Evolutionary conservation across 2,888 invertebrate species (phyloP).

Genomic region (Melieria picta): DNA sequence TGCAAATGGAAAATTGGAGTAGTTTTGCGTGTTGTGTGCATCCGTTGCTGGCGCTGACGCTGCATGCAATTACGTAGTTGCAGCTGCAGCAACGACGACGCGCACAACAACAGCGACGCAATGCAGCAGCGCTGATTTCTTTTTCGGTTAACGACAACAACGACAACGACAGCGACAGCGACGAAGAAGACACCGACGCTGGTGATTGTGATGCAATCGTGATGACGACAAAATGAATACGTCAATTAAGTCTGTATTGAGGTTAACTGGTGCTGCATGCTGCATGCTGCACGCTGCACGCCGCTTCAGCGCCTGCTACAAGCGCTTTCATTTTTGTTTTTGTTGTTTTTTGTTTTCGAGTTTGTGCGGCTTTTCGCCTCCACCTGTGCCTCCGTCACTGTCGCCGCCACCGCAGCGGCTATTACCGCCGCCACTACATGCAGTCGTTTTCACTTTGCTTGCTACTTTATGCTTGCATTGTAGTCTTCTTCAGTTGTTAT

Average conservation of each 20-base stretch:
- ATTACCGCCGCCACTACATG: background rate
- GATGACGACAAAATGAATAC: conserved; percentile 46
- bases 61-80: conserved; percentile 5
- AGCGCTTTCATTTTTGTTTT: background rate
- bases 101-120: too few species aligned
- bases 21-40: conserved; percentile 27
- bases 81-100: conserved; percentile 17
- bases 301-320: background rate
- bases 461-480: conserved; percentile 5
- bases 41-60: conserved; percentile 14
- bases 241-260: conserved; percentile 41
- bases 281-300: too few species aligned
- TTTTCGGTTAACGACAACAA: background rate
- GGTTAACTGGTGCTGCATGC: conserved; percentile 35
- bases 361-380: background rate
- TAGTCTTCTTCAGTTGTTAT: conserved; percentile 16
- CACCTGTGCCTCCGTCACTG: too few species aligned
- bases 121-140: background rate
- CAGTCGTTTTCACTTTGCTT: background rate
- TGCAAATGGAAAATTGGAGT: conserved; percentile 44
- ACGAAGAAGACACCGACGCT: conserved; percentile 33
- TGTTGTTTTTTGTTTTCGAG: background rate
- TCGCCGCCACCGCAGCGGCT: background rate
- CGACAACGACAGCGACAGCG: conserved; percentile 13
- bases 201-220: conserved; percentile 49